phyloP scores from a whole-genome alignment of 1,140 invertebrate genomes.

The Procambarus virginalis region DNA sequence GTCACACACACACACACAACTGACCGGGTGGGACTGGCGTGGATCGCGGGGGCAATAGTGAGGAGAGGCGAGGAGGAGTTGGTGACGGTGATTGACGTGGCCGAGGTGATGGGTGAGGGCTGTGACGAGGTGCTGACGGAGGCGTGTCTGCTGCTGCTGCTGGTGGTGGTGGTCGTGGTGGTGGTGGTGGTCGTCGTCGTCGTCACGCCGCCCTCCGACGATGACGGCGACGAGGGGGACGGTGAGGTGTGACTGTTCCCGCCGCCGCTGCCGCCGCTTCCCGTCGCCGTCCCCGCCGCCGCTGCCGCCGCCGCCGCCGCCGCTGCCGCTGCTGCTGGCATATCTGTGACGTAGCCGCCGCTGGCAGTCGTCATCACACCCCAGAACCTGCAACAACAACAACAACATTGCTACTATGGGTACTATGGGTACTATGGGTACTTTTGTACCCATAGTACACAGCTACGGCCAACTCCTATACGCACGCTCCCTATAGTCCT shows the following conservation, averaged over 20 bases:
- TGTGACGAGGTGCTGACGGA: not conserved
- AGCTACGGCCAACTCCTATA: too few species aligned
- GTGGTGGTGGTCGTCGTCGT: not conserved
- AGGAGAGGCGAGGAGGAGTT: not conserved
- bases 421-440: too few species aligned
- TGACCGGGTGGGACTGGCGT: slow-evolving; percentile 1
- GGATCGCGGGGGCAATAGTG: not conserved
- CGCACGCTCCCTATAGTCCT: too few species aligned
- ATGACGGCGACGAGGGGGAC: not conserved
- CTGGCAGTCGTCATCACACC: slow-evolving; percentile 5
- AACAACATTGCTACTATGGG: not conserved
- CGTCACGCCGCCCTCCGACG: not conserved
- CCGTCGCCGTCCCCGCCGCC: not conserved
- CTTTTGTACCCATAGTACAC: too few species aligned
- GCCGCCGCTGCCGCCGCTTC: not conserved
- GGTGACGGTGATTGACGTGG: not conserved
- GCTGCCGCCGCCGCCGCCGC: not conserved
- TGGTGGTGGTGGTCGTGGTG: not conserved
- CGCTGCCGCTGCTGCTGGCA: slow-evolving; percentile 7
- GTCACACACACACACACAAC: not conserved
- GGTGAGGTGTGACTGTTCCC: not conserved
- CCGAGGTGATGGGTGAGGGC: not conserved
- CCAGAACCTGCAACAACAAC: slow-evolving; percentile 1
- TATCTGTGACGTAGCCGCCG: not conserved
- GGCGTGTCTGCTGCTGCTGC: not conserved